Percentiles rank a stretch among this genome's conserved stretches.
Evolutionary conservation across 2,888 invertebrate genomes (phyloP).

Genomic region (Dioctria rufipes): DNA sequence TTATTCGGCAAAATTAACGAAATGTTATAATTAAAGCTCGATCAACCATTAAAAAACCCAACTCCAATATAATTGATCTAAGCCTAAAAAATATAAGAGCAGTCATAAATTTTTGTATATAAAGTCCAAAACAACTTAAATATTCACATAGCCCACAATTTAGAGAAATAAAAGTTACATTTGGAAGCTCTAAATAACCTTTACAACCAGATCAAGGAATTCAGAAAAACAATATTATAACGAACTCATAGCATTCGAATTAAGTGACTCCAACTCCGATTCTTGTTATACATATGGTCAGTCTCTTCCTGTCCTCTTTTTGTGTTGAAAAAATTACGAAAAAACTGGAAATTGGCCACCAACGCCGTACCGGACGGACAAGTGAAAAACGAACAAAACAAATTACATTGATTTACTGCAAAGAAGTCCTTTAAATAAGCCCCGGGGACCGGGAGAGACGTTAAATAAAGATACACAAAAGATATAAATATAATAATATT

Average conservation of each 20-base stretch:
- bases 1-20: too few relatives aligned
- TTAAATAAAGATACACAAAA: conserved; percentile 4
- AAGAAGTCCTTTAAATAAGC: conserved; percentile 39
- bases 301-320: conserved; percentile 7
- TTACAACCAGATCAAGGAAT: conserved; percentile 19
- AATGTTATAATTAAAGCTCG: too few relatives aligned
- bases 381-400: conserved; percentile 8
- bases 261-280: not conserved
- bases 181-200: too few relatives aligned
- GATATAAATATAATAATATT: conserved; percentile 11
- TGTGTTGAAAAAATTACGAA: conserved; percentile 20
- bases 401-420: conserved; percentile 41
- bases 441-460: not conserved
- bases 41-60: too few relatives aligned
- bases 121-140: too few relatives aligned
- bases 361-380: conserved; percentile 2
- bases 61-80: too few relatives aligned
- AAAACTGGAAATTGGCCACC: conserved; percentile 34
- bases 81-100: too few relatives aligned
- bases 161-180: too few relatives aligned
- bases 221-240: conserved; percentile 10
- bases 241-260: conserved; percentile 5
- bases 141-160: too few relatives aligned
- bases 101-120: too few relatives aligned
- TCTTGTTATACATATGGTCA: too few relatives aligned